phyloP scores from a whole-genome alignment of 2,888 invertebrate species.

The Elegia similella region DNA sequence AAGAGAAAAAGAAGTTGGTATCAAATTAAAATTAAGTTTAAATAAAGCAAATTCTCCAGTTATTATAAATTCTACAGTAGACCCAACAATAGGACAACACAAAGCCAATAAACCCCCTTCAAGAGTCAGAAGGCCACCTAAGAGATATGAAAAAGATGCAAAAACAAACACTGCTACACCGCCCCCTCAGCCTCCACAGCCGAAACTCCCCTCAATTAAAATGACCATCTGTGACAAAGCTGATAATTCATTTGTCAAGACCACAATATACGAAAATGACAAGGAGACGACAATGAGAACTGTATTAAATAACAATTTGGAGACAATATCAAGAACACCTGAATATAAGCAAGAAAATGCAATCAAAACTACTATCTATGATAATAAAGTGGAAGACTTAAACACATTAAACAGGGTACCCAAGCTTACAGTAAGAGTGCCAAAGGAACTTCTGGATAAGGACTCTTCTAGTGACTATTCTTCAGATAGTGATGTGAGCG shows the following conservation, averaged over 20 bases:
- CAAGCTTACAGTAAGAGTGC: constrained; percentile 85
- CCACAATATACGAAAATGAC: constrained; percentile 67
- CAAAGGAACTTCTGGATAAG: constrained; percentile 81
- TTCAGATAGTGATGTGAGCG: constrained; percentile 83
- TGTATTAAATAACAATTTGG: constrained; percentile 66
- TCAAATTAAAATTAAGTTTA: constrained; percentile 71
- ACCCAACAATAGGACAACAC: constrained; percentile 67
- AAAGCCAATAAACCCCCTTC: constrained; percentile 63
- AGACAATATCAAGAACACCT: constrained; percentile 43
- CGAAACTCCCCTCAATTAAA: constrained; percentile 67
- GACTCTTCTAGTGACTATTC: constrained; percentile 78
- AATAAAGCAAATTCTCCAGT: constrained; percentile 76
- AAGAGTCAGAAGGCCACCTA: constrained; percentile 65
- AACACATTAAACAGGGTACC: constrained; percentile 82
- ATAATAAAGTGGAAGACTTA: constrained; percentile 67
- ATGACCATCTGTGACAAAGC: constrained; percentile 78
- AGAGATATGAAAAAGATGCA: constrained; percentile 64
- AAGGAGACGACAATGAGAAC: constrained; percentile 64
- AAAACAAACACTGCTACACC: constrained; percentile 34
- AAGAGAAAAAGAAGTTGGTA: constrained; percentile 64
- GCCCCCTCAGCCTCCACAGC: constrained; percentile 30
- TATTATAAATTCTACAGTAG: constrained; percentile 76
- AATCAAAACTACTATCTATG: constrained; percentile 73
- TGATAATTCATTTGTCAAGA: constrained; percentile 73
- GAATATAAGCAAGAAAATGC: constrained; percentile 62